phyloP scores from a whole-genome alignment of 2,888 invertebrate species.

The Metallyticus violacea region DNA sequence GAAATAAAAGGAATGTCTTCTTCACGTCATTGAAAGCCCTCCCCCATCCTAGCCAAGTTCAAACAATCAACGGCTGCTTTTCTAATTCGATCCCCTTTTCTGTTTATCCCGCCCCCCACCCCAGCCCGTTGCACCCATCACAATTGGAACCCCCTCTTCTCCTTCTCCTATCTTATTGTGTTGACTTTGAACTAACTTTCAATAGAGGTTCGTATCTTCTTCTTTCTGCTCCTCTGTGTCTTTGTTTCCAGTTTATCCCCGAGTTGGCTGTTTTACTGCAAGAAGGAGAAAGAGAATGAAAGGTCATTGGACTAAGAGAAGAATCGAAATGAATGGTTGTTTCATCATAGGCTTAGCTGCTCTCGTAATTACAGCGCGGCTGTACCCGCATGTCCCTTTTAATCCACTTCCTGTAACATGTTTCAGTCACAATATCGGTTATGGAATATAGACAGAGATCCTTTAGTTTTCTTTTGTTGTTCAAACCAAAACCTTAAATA shows the following conservation, averaged over 20 bases:
- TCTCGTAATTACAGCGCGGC: slow-evolving; percentile 18
- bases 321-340: slow-evolving; percentile 17
- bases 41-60: slow-evolving; percentile 5
- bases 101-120: slow-evolving; percentile 19
- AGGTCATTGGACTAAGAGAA: slow-evolving; percentile 18
- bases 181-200: slow-evolving; percentile 25
- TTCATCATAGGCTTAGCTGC: slow-evolving; percentile 12
- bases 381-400: neutral
- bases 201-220: neutral
- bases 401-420: neutral
- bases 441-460: too few species aligned
- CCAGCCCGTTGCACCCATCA: slow-evolving; percentile 1
- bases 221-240: neutral
- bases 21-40: neutral
- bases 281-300: neutral
- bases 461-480: too few species aligned
- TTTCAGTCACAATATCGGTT: neutral
- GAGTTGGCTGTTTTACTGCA: slow-evolving; percentile 23
- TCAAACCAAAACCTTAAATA: too few species aligned
- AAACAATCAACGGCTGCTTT: slow-evolving; percentile 28
- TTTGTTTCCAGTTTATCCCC: slow-evolving; percentile 26
- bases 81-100: slow-evolving; percentile 22
- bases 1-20: slow-evolving; percentile 16
- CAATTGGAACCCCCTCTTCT: slow-evolving; percentile 16
- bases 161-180: slow-evolving; percentile 16